phyloP scores from a whole-genome alignment of 2,113 vertebrate species.

The Mola mola region DNA sequence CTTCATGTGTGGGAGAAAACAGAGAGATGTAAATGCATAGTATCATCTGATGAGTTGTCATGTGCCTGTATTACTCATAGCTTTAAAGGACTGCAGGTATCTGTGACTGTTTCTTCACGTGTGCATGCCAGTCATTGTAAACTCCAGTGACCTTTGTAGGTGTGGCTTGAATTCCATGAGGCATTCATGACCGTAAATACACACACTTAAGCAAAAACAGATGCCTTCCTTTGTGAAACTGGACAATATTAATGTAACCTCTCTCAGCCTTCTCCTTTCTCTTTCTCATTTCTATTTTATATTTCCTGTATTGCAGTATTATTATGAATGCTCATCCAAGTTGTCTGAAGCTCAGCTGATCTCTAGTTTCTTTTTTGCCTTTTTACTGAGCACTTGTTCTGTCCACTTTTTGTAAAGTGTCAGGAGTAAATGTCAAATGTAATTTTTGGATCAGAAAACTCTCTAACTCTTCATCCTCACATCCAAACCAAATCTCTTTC shows the following conservation, averaged over 20 bases:
- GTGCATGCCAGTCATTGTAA: background rate
- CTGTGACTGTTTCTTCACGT: constrained; percentile 2
- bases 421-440: no score
- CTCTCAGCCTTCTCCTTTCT: background rate
- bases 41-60: constrained; percentile 1
- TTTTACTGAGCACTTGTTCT: background rate
- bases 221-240: constrained; percentile 55
- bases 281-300: background rate
- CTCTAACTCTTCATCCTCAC: no score
- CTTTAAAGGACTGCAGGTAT: background rate
- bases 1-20: background rate
- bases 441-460: no score
- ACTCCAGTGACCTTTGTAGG: constrained; percentile 30
- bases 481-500: no score
- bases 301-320: background rate
- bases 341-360: no score
- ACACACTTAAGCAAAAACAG: constrained; percentile 12
- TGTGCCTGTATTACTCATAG: background rate
- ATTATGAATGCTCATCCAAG: background rate
- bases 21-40: background rate
- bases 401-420: background rate
- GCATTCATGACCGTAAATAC: constrained; percentile 14
- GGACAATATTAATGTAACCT: constrained; percentile 19
- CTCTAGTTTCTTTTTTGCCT: background rate
- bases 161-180: constrained; percentile 48